Percentiles rank a stretch among this genome's conserved stretches.
phyloP scores from a whole-genome alignment of 2,888 invertebrate genomes.

The Esperia sulphurella region DNA sequence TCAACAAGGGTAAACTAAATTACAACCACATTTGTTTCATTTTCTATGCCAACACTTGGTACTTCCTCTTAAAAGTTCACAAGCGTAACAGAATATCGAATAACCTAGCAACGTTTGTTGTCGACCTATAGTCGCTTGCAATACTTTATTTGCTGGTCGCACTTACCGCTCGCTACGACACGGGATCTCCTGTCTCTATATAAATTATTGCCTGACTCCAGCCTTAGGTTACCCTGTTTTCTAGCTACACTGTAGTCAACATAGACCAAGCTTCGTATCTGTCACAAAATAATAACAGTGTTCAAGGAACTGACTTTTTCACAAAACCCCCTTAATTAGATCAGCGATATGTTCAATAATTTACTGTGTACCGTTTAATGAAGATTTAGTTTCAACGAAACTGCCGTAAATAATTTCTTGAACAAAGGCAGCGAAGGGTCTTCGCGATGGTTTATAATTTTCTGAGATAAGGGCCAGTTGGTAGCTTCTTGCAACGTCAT shows the following conservation, averaged over 20 bases:
- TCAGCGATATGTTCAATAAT: constrained; percentile 55
- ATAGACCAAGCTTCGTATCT: constrained; percentile 3
- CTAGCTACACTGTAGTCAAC: constrained; percentile 23
- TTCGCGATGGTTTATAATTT: constrained; percentile 55
- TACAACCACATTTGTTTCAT: too few relatives aligned
- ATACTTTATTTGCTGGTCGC: constrained; percentile 47
- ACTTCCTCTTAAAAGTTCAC: constrained; percentile 35
- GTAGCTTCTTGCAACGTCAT: constrained; percentile 42
- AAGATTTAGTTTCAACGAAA: constrained; percentile 63
- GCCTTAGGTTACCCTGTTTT: constrained; percentile 21
- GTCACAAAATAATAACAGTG: background rate
- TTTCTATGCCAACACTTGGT: too few relatives aligned
- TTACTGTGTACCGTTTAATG: constrained; percentile 59
- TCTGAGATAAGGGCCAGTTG: constrained; percentile 48
- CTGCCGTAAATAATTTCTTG: constrained; percentile 29
- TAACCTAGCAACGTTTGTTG: constrained; percentile 35
- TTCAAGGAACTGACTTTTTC: constrained; percentile 23
- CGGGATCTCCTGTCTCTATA: constrained; percentile 50
- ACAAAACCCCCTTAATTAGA: constrained; percentile 43
- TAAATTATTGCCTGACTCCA: constrained; percentile 50
- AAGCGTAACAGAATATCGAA: constrained; percentile 50
- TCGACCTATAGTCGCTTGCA: constrained; percentile 33
- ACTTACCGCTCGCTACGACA: constrained; percentile 41
- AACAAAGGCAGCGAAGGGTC: constrained; percentile 41
- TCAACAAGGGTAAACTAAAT: too few relatives aligned